Evolutionary conservation across 2,113 vertebrate species (phyloP), one percentile per base, ranked within the genome.

Genomic region (Ploceus nigricollis): DNA sequence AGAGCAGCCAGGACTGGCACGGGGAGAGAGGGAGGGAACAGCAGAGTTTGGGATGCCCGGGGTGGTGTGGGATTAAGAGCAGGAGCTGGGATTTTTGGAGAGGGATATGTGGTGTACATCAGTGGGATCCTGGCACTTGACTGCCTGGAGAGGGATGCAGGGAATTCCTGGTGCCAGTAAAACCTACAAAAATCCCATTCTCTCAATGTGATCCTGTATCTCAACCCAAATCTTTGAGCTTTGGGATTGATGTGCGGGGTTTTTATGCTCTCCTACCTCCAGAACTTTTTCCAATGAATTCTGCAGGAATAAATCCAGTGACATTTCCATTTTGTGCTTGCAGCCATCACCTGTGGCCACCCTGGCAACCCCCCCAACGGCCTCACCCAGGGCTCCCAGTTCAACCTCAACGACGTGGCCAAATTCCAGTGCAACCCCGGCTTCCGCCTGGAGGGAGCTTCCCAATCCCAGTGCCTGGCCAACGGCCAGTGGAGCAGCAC

Each of bases 341-440:
- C 42, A 99, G 99, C 99, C 19, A 99, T 99, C 91, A 99, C 99
- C 44, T 99, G 99, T 6, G 99, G 99, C 66, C 99, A 99, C 89
- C 99, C 99, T 3, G 99, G 99, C 57, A 99, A 99, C 87, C 99
- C 99, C 7, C 95, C 97, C 76, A 99, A 99, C 1, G 99, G 99
- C 37, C 31, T 99, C 86, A 99, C 99, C 53, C 99, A 99, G 57
- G 99, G 99, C 75, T 98, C 69, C 57, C 99, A 99, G 96, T 99
- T 99, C 97, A 99, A 99, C 85, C 98, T 99, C 70, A 99, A 99
- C 3, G 99, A 99, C 2, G 87, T 98, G 80, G 99, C 99, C 94
- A 99, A 98, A 90, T 99, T 99, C 86, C 96, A 97, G 37, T 99
- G 99, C 98, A 99, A 98, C 93, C 97, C 98, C 0, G 99, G 99